These are phyloP conservation scores for Therioaphis trifolii DNA, from an alignment of 2,888 invertebrate genomes.

Conservation along the genomic window DNA sequence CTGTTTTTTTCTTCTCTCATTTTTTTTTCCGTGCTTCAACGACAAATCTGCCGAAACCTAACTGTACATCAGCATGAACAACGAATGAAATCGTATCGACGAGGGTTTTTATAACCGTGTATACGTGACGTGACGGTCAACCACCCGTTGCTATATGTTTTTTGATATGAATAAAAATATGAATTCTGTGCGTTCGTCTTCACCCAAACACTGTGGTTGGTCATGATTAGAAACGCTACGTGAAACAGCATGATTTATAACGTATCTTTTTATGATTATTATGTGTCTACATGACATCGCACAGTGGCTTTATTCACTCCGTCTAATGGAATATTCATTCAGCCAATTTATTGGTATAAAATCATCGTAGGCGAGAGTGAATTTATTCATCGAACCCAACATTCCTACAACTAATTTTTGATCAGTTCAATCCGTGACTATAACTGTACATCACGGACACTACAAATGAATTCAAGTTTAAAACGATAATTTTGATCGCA, in stretches of 20 bases:
- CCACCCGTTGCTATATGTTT: slow-evolving; percentile 43
- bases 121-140: slow-evolving; percentile 30
- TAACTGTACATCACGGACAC: no score
- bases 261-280: not conserved
- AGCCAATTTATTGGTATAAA: not conserved
- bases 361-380: not conserved
- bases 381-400: not conserved
- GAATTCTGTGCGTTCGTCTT: slow-evolving; percentile 3
- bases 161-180: slow-evolving; percentile 31
- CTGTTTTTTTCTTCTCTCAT: no score
- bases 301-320: no score
- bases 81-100: not conserved
- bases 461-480: no score
- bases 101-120: not conserved
- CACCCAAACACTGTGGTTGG: slow-evolving; percentile 16
- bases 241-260: slow-evolving; percentile 46
- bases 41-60: slow-evolving; percentile 6
- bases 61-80: not conserved
- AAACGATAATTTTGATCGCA: no score
- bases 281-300: no score
- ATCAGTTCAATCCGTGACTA: no score
- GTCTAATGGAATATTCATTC: no score
- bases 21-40: not conserved
- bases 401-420: no score
- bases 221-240: slow-evolving; percentile 19